These are phyloP conservation scores for human DNA, from an alignment of 2,113 vertebrate species.

Conservation along the genomic window GRCh38 chr11:4699501-4700000, in stretches of 20 bases:
- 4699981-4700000: background rate
- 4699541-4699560: background rate
- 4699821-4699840: background rate
- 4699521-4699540: background rate
- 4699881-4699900: background rate
- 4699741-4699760: background rate
- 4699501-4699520: background rate
- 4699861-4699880: background rate
- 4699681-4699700: background rate
- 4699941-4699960: background rate
- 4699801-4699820: background rate
- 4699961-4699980: background rate
- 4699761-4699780: conserved; percentile 27
- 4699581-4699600: background rate
- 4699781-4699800: background rate
- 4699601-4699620: background rate
- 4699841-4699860: background rate
- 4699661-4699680: background rate
- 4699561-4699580: background rate
- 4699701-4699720: background rate
- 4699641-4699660: background rate
- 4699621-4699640: background rate
- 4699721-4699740: no score
- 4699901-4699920: background rate
- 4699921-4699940: background rate